Evolutionary conservation across 2,797 vertebrate genomes (phyloP), one percentile per base, ranked within the genome.

Genomic region (Peromyscus aztecus): DNA sequence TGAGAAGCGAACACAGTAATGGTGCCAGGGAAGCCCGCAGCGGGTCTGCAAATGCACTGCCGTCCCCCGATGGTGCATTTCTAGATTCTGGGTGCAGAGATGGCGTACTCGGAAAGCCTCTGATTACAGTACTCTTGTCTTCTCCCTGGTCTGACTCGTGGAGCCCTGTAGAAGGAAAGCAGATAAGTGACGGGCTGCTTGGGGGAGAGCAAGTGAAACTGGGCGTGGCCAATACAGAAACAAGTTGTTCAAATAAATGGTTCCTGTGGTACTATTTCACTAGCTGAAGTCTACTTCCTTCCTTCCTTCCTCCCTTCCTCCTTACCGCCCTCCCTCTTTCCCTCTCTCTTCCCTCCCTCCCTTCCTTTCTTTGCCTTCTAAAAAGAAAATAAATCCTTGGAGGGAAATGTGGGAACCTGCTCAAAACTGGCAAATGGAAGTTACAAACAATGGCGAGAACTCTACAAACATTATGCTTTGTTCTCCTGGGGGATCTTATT

Each of bases 381-480:
- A 69, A 59, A 87, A 71, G 59, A 94, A 97, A 96, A 92, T 55
- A 89, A 82, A 16, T 4, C 2, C 11, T 84, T 85, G 67, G 29
- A 90, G 80, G 63, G 17, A 94, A 88, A 90, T 75, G 13, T 24
- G 65, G 67, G 23, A 67, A 61, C 6, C 3, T 76, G 75, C n/a
- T 29, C 55, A 37, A 80, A 67, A 75, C 46, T 63, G 77, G 81
- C 85, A 29, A 92, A 71, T 75, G 19, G 1, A 80, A 59, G 31
- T 78, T 94, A 63, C 2, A 85, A 75, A 52, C 24, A 21, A 23
- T 52, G 83, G 21, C 17, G 37, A 80, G 31, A 82, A 52, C 10
- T 95, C 77, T 73, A 5, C 31, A 49, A 92, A 90, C 9, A 13
- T 4, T 88, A 29, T 89, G 11, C 12, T 11, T 89, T 27, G 61